These are phyloP conservation scores for Andricus curvator DNA, from an alignment of 2,888 invertebrate genomes.

Conservation along the genomic window DNA sequence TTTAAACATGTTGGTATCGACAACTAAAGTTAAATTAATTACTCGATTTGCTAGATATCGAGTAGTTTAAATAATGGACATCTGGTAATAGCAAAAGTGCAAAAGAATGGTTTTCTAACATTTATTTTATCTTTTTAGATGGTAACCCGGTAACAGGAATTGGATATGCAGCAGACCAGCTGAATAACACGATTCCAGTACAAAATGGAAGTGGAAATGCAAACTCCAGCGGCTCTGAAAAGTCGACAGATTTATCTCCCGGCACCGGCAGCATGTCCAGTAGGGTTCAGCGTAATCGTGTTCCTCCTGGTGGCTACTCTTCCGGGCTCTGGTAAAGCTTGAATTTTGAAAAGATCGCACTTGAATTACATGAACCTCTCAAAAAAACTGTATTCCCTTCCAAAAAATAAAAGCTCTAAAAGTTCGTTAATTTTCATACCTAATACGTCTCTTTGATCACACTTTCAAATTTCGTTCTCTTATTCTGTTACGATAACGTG, in stretches of 20 bases:
- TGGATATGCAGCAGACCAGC: constrained; percentile 76
- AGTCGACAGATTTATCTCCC: constrained; percentile 72
- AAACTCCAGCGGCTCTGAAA: constrained; percentile 70
- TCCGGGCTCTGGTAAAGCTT: constrained; percentile 84
- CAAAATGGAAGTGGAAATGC: constrained; percentile 79
- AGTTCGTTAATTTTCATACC: background rate
- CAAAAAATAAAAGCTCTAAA: background rate
- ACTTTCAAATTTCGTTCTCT: background rate
- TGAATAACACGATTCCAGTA: constrained; percentile 43
- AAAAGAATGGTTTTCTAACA: background rate
- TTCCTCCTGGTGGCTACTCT: constrained; percentile 85
- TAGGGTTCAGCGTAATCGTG: constrained; percentile 81
- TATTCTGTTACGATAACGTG: background rate
- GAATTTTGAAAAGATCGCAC: constrained; percentile 27
- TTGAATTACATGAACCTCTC: background rate
- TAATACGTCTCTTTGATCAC: background rate
- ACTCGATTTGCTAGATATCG: background rate
- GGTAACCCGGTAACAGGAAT: constrained; percentile 81
- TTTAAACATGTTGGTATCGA: too few species aligned
- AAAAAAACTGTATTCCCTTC: background rate
- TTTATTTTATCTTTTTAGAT: constrained; percentile 70
- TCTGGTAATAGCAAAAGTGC: background rate
- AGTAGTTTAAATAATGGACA: background rate
- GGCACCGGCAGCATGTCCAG: constrained; percentile 67
- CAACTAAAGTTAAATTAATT: background rate